These are phyloP conservation scores for Papilio machaon DNA, from an alignment of 1,140 invertebrate species.

Conservation along the genomic window DNA sequence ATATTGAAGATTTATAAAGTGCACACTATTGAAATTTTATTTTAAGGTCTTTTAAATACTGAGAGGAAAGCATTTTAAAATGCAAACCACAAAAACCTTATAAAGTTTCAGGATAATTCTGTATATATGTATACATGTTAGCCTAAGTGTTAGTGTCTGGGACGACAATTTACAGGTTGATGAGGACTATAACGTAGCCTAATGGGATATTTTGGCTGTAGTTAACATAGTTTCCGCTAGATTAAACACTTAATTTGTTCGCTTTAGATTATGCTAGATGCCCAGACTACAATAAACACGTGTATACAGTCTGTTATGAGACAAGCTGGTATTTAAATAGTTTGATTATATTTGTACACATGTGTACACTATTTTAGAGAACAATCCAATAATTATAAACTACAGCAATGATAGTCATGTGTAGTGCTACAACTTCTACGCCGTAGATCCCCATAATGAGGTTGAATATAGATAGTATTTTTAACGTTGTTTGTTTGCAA, in stretches of 20 bases:
- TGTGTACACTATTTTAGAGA: background rate
- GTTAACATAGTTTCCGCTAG: conserved; percentile 39
- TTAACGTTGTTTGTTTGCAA: background rate
- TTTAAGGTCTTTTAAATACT: too few relatives aligned
- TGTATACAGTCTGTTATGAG: conserved; percentile 13
- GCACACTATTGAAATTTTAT: too few relatives aligned
- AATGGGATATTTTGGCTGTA: conserved; percentile 40
- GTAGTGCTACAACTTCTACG: conserved; percentile 5
- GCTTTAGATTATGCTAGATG: conserved; percentile 36
- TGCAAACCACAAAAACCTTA: background rate
- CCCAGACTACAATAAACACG: background rate
- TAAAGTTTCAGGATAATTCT: background rate
- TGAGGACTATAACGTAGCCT: conserved; percentile 38
- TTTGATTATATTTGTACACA: background rate
- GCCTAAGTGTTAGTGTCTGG: conserved; percentile 29
- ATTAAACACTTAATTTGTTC: conserved; percentile 39
- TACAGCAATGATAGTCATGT: background rate
- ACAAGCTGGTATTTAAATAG: conserved; percentile 18
- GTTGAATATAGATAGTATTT: background rate
- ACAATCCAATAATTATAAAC: background rate
- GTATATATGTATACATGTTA: conserved; percentile 17
- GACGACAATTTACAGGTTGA: conserved; percentile 40
- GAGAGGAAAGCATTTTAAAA: background rate
- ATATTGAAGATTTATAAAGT: too few relatives aligned
- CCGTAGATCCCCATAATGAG: background rate